These are phyloP conservation scores for Polia nebulosa DNA, from an alignment of 2,888 invertebrate genomes.

Conservation along the genomic window DNA sequence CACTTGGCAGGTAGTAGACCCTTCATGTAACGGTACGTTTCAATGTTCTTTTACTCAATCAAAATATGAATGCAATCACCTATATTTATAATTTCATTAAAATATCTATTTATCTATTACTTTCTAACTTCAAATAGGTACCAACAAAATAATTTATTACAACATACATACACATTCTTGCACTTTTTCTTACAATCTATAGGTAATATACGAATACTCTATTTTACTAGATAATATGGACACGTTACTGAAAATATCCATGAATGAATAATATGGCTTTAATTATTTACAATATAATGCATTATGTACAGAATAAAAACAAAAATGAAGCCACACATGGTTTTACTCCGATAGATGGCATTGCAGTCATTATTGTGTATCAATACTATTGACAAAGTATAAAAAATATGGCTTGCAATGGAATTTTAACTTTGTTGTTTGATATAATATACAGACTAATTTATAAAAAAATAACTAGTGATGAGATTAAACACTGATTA, in stretches of 20 bases:
- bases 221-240: conserved; percentile 49
- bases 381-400: too few relatives aligned
- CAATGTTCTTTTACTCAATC: background rate
- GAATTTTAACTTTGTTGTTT: too few relatives aligned
- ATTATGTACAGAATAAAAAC: conserved; percentile 3
- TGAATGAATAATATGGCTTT: conserved; percentile 58
- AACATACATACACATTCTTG: conserved; percentile 36
- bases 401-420: too few relatives aligned
- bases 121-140: conserved; percentile 35
- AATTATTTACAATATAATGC: conserved; percentile 42
- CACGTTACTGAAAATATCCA: conserved; percentile 50
- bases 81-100: conserved; percentile 24
- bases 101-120: conserved; percentile 23
- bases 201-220: background rate
- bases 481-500: too few relatives aligned
- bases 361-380: background rate
- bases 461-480: too few relatives aligned
- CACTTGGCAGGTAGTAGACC: too few relatives aligned
- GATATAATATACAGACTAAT: too few relatives aligned
- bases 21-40: background rate
- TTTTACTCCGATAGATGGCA: conserved; percentile 48
- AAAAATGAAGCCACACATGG: background rate
- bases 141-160: conserved; percentile 62
- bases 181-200: conserved; percentile 18
- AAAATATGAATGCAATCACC: conserved; percentile 44